phyloP scores from a whole-genome alignment of 2,888 invertebrate species.

The Carterocephalus palaemon region DNA sequence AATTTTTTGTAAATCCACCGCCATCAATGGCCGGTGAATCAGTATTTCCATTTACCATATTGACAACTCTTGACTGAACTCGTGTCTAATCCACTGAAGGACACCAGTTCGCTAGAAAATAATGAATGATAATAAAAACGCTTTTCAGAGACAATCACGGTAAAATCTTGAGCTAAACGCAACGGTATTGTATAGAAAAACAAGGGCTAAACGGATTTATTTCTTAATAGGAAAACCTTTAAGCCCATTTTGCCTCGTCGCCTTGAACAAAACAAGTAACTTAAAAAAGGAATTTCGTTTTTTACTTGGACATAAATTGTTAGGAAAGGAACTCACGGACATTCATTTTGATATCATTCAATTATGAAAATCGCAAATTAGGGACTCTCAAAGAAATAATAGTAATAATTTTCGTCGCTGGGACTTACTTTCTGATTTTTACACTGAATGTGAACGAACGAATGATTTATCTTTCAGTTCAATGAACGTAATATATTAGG shows the following conservation, averaged over 20 bases:
- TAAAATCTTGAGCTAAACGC: constrained; percentile 32
- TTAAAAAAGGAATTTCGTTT: constrained; percentile 32
- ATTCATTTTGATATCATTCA: constrained; percentile 57
- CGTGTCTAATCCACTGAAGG: neutral
- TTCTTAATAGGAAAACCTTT: constrained; percentile 28
- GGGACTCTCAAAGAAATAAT: constrained; percentile 33
- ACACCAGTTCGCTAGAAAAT: constrained; percentile 32
- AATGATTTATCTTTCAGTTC: constrained; percentile 49
- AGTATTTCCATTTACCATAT: neutral
- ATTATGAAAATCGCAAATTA: constrained; percentile 57
- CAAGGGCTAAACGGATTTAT: constrained; percentile 25
- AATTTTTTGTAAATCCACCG: no score
- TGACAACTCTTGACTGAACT: neutral
- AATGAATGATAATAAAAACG: constrained; percentile 48
- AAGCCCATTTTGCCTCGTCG: constrained; percentile 32
- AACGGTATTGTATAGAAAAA: no score
- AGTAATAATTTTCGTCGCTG: constrained; percentile 32
- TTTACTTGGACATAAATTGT: constrained; percentile 43
- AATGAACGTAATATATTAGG: constrained; percentile 37
- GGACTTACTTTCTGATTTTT: constrained; percentile 41
- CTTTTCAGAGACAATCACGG: constrained; percentile 44
- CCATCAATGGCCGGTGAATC: no score
- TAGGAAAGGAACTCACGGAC: constrained; percentile 38
- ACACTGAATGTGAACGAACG: constrained; percentile 42
- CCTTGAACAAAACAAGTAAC: constrained; percentile 39